Evolutionary conservation across 2,888 invertebrate species (phyloP).

Genomic region (Pachydiplax longipennis): DNA sequence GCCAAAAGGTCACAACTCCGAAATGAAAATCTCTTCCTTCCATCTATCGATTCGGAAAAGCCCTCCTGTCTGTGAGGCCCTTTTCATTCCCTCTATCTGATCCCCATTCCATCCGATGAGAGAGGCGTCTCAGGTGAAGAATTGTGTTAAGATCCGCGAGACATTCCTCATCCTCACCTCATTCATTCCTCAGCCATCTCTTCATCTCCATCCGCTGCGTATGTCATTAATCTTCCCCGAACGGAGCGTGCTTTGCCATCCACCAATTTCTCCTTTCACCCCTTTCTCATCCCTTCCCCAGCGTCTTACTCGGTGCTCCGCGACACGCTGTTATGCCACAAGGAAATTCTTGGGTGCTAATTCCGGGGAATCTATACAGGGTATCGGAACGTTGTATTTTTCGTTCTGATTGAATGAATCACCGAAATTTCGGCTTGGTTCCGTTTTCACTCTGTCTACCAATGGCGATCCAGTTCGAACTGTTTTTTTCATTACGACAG

Average conservation of each 20-base stretch:
- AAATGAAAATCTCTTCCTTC: not conserved
- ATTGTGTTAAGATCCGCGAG: not conserved
- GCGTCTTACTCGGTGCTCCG: not conserved
- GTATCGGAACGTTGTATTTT: not conserved
- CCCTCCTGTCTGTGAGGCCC: not conserved
- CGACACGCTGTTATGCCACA: too few species aligned
- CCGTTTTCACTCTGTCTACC: too few species aligned
- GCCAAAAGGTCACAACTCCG: not conserved
- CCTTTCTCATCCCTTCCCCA: not conserved
- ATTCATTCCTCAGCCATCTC: not conserved
- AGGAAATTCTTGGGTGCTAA: too few species aligned
- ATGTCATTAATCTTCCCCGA: not conserved
- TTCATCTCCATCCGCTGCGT: not conserved
- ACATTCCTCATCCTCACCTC: conserved; percentile 12
- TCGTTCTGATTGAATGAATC: too few species aligned
- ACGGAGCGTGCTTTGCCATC: not conserved
- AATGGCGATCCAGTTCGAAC: too few species aligned
- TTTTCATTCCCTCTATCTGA: not conserved
- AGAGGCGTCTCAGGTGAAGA: conserved; percentile 17
- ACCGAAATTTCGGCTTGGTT: too few species aligned
- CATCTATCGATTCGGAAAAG: not conserved
- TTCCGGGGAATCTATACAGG: not conserved
- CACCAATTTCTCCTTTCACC: not conserved
- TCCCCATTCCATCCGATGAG: not conserved
- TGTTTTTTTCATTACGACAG: too few species aligned